Percentiles rank a stretch among this genome's conserved stretches.
Conservation (phyloP, 2,797 vertebrate species). For the Falco naumanni region DNA sequence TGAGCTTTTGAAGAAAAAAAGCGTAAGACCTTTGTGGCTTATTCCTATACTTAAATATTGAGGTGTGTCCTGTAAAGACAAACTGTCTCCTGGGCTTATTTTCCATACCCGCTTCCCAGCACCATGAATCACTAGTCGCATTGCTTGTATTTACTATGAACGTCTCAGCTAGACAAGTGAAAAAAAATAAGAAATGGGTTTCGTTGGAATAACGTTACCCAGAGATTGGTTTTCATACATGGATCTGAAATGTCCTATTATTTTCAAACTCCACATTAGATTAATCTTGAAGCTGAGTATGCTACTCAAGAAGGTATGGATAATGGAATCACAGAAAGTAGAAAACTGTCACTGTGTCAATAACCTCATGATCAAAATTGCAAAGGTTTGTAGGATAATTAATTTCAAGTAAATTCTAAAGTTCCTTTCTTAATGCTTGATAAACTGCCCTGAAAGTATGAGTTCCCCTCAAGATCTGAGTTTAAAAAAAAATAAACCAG, state of each 20-base stretch:
- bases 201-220: slow-evolving; percentile 28
- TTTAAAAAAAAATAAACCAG: accelerated
- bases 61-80: slow-evolving; percentile 46
- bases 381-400: slow-evolving; percentile 24
- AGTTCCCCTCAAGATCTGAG: not conserved
- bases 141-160: slow-evolving; percentile 58
- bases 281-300: slow-evolving; percentile 58
- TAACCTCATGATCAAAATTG: not conserved
- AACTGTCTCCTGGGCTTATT: not conserved
- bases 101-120: slow-evolving; percentile 11
- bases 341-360: not conserved
- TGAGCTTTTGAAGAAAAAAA: not conserved
- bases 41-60: slow-evolving; percentile 41
- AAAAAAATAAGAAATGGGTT: slow-evolving; percentile 5
- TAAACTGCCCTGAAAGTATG: not conserved
- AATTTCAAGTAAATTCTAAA: not conserved
- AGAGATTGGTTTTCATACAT: slow-evolving; percentile 61
- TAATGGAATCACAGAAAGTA: slow-evolving; percentile 36
- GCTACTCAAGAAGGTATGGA: slow-evolving; percentile 31
- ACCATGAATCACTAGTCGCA: not conserved
- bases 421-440: not conserved
- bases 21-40: not conserved
- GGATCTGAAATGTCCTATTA: slow-evolving; percentile 61
- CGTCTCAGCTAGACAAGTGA: not conserved
- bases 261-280: slow-evolving; percentile 52